These are phyloP conservation scores for Periophthalmus modestus DNA, from an alignment of 2,113 vertebrate genomes.

Conservation along the genomic window DNA sequence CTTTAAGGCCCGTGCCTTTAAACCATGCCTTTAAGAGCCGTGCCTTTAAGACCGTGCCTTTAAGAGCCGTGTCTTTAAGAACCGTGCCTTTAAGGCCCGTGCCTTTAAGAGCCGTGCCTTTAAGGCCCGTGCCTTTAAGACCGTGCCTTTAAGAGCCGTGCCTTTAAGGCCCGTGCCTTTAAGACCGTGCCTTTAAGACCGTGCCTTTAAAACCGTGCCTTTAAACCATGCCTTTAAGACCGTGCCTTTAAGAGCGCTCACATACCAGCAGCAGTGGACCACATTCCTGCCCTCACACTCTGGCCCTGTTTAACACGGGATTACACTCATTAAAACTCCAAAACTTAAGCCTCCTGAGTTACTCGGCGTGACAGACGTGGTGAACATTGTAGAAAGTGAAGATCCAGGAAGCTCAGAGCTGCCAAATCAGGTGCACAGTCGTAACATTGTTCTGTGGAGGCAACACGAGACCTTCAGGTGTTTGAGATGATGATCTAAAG, in stretches of 20 bases:
- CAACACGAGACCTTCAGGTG: constrained; percentile 58
- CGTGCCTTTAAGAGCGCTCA: constrained; percentile 61
- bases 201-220: constrained; percentile 61
- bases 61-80: no score
- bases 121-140: no score
- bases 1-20: no score
- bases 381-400: constrained; percentile 83
- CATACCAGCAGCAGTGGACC: constrained; percentile 72
- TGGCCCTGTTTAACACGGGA: constrained; percentile 80
- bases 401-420: constrained; percentile 58
- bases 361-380: constrained; percentile 77
- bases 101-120: no score
- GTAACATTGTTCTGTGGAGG: constrained; percentile 67
- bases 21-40: no score
- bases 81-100: no score
- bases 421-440: constrained; percentile 64
- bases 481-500: constrained; percentile 8
- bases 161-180: no score
- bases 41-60: no score
- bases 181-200: constrained; percentile 37
- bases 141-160: no score
- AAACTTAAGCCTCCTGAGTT: constrained; percentile 80
- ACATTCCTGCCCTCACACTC: constrained; percentile 76
- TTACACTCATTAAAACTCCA: constrained; percentile 83
- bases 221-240: no score